phyloP scores from a whole-genome alignment of 2,797 vertebrate genomes.

The Vultur gryphus region DNA sequence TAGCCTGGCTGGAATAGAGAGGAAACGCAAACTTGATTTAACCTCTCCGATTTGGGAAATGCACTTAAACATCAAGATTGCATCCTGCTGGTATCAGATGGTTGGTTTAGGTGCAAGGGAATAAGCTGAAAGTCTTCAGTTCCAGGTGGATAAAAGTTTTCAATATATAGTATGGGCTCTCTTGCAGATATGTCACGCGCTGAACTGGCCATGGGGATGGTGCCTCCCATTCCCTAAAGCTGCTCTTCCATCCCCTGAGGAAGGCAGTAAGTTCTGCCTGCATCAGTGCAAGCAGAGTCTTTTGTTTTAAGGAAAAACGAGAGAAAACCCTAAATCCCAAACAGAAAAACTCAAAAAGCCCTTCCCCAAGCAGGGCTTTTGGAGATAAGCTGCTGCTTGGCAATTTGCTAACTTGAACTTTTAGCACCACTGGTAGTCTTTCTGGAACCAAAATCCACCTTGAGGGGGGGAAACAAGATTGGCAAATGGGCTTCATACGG shows the following conservation, averaged over 20 bases:
- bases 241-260: not conserved
- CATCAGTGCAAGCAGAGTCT: not conserved
- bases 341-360: not conserved
- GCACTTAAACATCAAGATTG: not conserved
- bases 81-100: not conserved
- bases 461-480: not conserved
- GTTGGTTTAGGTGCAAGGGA: not conserved
- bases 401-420: not conserved
- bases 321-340: not conserved
- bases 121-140: not conserved
- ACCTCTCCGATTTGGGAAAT: not conserved
- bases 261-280: not conserved
- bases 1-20: not conserved
- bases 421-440: not conserved
- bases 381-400: not conserved
- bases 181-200: too few species aligned
- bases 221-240: not conserved
- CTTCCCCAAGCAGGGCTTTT: not conserved
- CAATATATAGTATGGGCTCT: accelerated
- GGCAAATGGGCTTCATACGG: not conserved
- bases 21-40: not conserved
- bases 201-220: not conserved
- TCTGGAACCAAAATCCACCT: not conserved
- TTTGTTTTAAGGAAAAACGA: not conserved
- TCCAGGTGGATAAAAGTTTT: not conserved